These are phyloP conservation scores for Pelagia noctiluca DNA, from an alignment of 30 jellyfish, hydroid and myxozoan genomes.

Conservation along the genomic window DNA sequence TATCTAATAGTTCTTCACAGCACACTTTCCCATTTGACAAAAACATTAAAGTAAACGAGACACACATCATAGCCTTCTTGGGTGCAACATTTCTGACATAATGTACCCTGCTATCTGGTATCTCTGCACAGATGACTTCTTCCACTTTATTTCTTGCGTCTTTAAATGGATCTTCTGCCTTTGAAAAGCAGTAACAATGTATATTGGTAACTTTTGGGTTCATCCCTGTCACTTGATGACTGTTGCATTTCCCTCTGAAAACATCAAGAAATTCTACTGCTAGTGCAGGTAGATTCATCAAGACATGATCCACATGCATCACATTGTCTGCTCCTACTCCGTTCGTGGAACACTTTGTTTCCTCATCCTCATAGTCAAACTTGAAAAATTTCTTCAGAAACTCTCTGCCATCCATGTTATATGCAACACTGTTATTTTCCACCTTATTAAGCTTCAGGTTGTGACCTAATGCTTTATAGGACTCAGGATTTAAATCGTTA, in stretches of 20 bases:
- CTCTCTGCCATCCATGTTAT: conserved; percentile 86
- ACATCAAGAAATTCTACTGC: conserved; percentile 88
- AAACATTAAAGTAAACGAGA: conserved; percentile 59
- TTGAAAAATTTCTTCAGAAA: conserved; percentile 39
- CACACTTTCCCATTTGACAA: neutral
- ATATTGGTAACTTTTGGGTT: conserved; percentile 1
- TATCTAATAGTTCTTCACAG: neutral
- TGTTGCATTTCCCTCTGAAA: conserved; percentile 27
- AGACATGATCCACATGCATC: conserved; percentile 40
- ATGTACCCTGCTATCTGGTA: conserved; percentile 49
- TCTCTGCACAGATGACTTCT: conserved; percentile 39
- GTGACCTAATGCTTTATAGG: conserved; percentile 72
- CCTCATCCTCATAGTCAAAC: neutral
- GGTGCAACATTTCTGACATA: conserved; percentile 97
- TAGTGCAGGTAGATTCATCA: conserved; percentile 96
- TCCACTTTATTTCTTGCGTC: conserved; percentile 70
- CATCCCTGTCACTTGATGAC: neutral
- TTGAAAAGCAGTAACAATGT: conserved; percentile 93
- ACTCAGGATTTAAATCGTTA: conserved; percentile 86
- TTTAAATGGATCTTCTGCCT: conserved; percentile 62
- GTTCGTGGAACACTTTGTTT: neutral
- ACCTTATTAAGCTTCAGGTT: conserved; percentile 79
- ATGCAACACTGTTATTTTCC: conserved; percentile 27
- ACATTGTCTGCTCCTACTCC: neutral
- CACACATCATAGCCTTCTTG: conserved; percentile 93